Conservation (phyloP, 2,888 invertebrate species). For the Drosophila flavopinicola region DNA sequence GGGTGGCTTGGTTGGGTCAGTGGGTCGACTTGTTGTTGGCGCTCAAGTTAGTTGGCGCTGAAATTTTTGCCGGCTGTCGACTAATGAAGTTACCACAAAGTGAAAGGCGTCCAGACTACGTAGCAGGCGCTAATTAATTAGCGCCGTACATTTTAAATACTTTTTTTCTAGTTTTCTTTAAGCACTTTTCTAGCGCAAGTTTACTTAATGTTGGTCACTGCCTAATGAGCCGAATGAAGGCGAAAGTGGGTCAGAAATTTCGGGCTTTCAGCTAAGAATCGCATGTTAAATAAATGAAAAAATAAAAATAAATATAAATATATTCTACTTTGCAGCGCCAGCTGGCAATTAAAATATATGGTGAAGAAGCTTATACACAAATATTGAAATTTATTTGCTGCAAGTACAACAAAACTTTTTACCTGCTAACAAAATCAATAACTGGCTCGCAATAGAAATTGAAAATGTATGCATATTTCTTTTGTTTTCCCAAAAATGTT, state of each 20-base stretch:
- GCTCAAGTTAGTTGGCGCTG: conserved; percentile 19
- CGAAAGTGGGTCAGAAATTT: conserved; percentile 34
- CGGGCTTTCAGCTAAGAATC: background rate
- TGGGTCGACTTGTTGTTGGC: conserved; percentile 7
- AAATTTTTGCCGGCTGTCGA: conserved; percentile 19
- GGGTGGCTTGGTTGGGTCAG: conserved; percentile 4
- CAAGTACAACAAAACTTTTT: conserved; percentile 12
- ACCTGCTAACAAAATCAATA: conserved; percentile 40
- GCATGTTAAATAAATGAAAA: background rate
- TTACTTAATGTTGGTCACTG: conserved; percentile 33
- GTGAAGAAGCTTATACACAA: conserved; percentile 1
- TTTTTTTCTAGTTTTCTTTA: conserved; percentile 6
- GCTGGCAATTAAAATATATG: conserved; percentile 12
- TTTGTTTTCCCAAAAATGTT: conserved; percentile 18
- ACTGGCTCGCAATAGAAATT: conserved; percentile 3
- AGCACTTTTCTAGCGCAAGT: conserved; percentile 14
- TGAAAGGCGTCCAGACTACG: conserved; percentile 55
- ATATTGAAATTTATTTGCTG: conserved; percentile 16
- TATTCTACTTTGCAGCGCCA: conserved; percentile 9
- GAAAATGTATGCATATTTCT: conserved; percentile 39
- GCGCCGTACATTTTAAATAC: conserved; percentile 12
- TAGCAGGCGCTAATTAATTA: conserved; percentile 57
- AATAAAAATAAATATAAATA: background rate
- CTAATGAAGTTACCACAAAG: conserved; percentile 63
- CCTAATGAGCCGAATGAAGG: conserved; percentile 39